Evolutionary conservation across 2,113 vertebrate genomes (phyloP), one percentile per base, ranked within the genome.

Genomic region (Gallinago jamesoni): DNA sequence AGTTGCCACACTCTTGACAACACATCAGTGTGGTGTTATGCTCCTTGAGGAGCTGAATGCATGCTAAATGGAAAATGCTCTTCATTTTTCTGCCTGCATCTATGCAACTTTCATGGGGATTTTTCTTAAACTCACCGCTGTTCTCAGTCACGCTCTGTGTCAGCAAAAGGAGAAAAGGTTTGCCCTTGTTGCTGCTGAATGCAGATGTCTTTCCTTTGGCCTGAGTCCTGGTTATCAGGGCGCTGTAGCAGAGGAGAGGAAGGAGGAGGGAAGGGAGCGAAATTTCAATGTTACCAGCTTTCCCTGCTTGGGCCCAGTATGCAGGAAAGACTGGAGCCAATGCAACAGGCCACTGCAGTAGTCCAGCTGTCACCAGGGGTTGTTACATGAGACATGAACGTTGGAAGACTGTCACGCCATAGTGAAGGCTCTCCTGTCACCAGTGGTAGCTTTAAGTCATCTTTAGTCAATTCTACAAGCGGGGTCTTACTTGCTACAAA

Each of bases 91-190:
- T 94, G 56, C 77, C 84, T 78, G 66, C 53, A 67, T 82, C 77
- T 84, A 20, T 82, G 77, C 30, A 75, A 43, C 33, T 89, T 94
- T 72, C 73, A 48, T 53, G 86, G 77, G 43, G 14, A 89, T 89
- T 95, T 96, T 87, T 93, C 81, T 90, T 76, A 83, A 74, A 20
- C 27, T 87, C 16, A 17, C 87, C 87, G 60, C 73, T 79, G 30
- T 14, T 87, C 39, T 55, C 48, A 35, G 73, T 92, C 35, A 52
- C 21, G 3, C 20, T 79, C 70, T 86, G 64, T 84, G 79, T 94
- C 89, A 94, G 77, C 86, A 95, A 73, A 96, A 91, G 57, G 24
- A 83, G 37, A 48, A 73, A 85, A 83, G 33, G 57, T 73, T 93
- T 96, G 81, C 68, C 28, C 45, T 43, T 82, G 63, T 60, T 89